A percentile compares a stretch with the other conserved stretches of the same genome.
These are phyloP conservation scores for Pseudomyrmex sp. DNA, from an alignment of 1,140 invertebrate genomes.

Conservation along the genomic window DNA sequence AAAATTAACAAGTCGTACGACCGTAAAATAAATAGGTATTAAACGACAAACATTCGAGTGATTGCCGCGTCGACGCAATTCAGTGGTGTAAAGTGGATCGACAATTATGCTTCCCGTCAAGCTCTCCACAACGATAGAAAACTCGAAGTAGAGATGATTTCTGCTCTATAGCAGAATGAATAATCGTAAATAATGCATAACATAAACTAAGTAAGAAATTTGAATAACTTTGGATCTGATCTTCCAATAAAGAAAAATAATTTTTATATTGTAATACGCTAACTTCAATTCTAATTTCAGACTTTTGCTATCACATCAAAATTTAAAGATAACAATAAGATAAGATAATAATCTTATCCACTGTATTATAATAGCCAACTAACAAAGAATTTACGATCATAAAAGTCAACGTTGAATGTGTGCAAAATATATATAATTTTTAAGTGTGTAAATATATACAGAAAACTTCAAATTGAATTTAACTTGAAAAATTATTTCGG, in stretches of 20 bases:
- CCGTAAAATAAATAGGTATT: constrained; percentile 48
- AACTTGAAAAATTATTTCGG: too few relatives aligned
- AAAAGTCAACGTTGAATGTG: too few relatives aligned
- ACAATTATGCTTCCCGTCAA: constrained; percentile 57
- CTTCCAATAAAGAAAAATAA: not conserved
- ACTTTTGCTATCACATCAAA: too few relatives aligned
- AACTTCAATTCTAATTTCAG: too few relatives aligned
- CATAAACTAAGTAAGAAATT: constrained; percentile 37
- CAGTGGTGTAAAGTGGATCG: constrained; percentile 49
- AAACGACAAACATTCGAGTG: constrained; percentile 48
- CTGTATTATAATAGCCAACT: too few relatives aligned
- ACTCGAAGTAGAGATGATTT: constrained; percentile 4
- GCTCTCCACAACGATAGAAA: constrained; percentile 42
- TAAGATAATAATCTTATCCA: too few relatives aligned
- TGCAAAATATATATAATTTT: too few relatives aligned
- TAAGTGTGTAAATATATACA: too few relatives aligned
- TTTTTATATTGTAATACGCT: too few relatives aligned
- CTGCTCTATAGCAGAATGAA: constrained; percentile 31
- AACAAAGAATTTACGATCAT: too few relatives aligned
- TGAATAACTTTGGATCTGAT: constrained; percentile 22
- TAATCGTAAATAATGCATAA: constrained; percentile 51
- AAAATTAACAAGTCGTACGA: not conserved
- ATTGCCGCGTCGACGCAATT: constrained; percentile 24
- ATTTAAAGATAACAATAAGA: too few relatives aligned
- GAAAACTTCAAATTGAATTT: too few relatives aligned